Conservation (phyloP, 2,797 vertebrate genomes). For the Orestias chungarensis region DNA sequence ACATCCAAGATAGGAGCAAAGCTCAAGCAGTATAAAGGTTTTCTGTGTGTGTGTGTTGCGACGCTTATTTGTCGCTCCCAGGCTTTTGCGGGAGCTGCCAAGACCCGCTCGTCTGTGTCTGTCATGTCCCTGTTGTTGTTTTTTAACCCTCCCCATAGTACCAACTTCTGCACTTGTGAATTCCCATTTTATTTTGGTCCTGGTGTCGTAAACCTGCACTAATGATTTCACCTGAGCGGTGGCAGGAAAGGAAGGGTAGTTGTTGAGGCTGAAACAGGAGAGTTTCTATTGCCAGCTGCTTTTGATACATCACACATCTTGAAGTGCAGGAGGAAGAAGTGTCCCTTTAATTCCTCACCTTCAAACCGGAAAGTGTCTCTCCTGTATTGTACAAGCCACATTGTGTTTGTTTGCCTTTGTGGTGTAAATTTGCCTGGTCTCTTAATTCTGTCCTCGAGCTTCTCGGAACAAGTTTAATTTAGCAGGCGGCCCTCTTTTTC, state of each 20-base stretch:
- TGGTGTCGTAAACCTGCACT: constrained; percentile 11
- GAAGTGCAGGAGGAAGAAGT: constrained; percentile 21
- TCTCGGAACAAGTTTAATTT: constrained; percentile 64
- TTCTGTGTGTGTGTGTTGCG: constrained; percentile 33
- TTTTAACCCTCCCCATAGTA: background rate
- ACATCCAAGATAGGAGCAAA: constrained; percentile 54
- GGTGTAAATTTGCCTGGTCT: constrained; percentile 64
- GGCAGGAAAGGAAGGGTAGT: background rate
- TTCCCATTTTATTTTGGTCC: constrained; percentile 15
- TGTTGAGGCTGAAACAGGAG: background rate
- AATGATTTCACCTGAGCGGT: constrained; percentile 3
- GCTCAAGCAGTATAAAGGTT: constrained; percentile 33
- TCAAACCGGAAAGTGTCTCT: constrained; percentile 26
- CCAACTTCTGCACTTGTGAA: constrained; percentile 8
- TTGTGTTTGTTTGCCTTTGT: constrained; percentile 60
- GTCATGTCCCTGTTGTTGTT: constrained; percentile 26
- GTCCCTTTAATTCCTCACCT: constrained; percentile 3
- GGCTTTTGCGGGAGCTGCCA: constrained; percentile 30
- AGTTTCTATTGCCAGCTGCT: background rate
- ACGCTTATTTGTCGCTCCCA: constrained; percentile 36
- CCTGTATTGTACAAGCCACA: constrained; percentile 24
- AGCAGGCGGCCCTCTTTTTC: constrained; percentile 61
- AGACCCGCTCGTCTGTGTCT: constrained; percentile 34
- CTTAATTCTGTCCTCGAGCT: constrained; percentile 57
- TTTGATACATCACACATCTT: constrained; percentile 11